Conservation (phyloP, 2,888 invertebrate genomes). For the Agrypnus murinus region DNA sequence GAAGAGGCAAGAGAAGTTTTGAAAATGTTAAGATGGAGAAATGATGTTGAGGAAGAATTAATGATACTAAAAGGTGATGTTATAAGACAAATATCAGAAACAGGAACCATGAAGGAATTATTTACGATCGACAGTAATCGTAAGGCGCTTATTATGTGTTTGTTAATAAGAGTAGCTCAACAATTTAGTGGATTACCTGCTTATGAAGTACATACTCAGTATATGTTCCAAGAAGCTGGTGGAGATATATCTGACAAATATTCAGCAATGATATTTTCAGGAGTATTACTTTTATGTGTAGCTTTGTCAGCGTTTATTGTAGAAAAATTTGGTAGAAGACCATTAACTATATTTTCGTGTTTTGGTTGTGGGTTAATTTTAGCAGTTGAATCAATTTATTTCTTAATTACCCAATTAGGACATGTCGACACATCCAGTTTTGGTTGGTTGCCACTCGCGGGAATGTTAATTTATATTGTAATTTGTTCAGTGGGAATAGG, state of each 20-base stretch:
- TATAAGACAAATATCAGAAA: slow-evolving; percentile 62
- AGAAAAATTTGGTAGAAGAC: slow-evolving; percentile 62
- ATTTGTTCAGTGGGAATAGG: slow-evolving; percentile 57
- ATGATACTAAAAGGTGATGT: slow-evolving; percentile 59
- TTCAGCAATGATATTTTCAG: slow-evolving; percentile 62
- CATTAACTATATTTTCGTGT: slow-evolving; percentile 60
- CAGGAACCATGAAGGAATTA: slow-evolving; percentile 61
- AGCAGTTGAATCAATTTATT: slow-evolving; percentile 59
- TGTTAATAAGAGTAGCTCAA: slow-evolving; percentile 60
- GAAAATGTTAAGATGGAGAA: slow-evolving; percentile 57
- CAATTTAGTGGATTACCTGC: slow-evolving; percentile 63
- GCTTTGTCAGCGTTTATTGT: slow-evolving; percentile 56
- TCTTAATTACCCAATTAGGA: slow-evolving; percentile 55
- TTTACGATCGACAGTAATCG: slow-evolving; percentile 61
- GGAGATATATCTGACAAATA: slow-evolving; percentile 61
- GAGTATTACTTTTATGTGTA: slow-evolving; percentile 47
- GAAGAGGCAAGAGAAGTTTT: slow-evolving; percentile 60
- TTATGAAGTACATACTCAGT: slow-evolving; percentile 61
- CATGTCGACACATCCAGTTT: slow-evolving; percentile 49
- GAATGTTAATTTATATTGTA: slow-evolving; percentile 60
- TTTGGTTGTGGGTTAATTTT: slow-evolving; percentile 57
- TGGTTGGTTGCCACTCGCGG: slow-evolving; percentile 63
- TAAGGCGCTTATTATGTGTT: slow-evolving; percentile 59
- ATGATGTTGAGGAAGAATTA: slow-evolving; percentile 62
- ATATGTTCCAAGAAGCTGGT: slow-evolving; percentile 65